These are phyloP conservation scores for Odobenus rosmarus DNA, from an alignment of 2,113 vertebrate genomes.

Conservation along the genomic window DNA sequence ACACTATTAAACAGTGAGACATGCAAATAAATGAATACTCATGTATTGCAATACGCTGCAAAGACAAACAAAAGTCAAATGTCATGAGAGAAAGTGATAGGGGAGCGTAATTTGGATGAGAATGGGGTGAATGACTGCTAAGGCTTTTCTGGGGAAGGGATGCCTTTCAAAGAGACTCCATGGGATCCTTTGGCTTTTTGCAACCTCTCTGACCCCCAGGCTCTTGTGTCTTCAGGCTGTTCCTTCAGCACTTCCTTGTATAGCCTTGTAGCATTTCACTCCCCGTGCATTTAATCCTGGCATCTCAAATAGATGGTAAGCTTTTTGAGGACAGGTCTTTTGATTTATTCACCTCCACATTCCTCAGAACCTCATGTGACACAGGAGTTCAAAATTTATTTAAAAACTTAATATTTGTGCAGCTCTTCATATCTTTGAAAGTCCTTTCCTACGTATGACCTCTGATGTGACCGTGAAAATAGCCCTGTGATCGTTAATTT, in stretches of 20 bases:
- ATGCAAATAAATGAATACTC: background rate
- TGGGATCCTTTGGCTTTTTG: background rate
- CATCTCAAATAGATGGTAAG: background rate
- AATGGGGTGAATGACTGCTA: background rate
- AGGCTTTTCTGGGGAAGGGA: background rate
- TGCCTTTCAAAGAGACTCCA: background rate
- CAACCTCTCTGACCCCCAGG: background rate
- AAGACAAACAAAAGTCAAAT: background rate
- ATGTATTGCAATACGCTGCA: background rate
- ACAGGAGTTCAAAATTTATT: background rate
- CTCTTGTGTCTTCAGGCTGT: background rate
- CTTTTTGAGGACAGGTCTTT: background rate
- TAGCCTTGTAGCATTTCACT: background rate
- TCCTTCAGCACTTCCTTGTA: background rate
- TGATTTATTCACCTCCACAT: background rate
- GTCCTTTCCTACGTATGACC: background rate
- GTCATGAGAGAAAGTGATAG: background rate
- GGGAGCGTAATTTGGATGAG: background rate
- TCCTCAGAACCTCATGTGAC: background rate
- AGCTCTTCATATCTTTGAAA: background rate
- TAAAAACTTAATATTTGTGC: background rate
- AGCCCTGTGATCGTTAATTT: background rate
- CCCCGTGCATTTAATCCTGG: background rate
- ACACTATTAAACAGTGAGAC: background rate
- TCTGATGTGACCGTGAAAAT: background rate